Conservation (phyloP, 2,797 vertebrate genomes). For the Margarornis squamiger region DNA sequence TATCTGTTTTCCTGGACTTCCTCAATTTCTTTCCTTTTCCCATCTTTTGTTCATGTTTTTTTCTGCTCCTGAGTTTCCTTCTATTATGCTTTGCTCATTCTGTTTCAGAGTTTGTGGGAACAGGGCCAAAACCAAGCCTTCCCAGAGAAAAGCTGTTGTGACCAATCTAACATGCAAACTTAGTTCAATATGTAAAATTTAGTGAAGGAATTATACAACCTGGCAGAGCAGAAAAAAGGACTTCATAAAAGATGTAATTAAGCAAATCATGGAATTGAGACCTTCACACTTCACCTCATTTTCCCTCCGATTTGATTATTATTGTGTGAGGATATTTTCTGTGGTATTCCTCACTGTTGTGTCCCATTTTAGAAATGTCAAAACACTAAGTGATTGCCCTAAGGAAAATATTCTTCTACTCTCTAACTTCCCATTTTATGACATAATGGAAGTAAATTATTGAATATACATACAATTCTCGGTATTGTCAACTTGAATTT, state of each 20-base stretch:
- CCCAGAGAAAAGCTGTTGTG: neutral
- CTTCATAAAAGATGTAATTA: neutral
- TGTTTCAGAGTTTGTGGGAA: neutral
- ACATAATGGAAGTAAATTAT: constrained; percentile 27
- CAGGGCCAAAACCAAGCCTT: neutral
- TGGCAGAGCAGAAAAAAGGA: neutral
- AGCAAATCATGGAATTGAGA: neutral
- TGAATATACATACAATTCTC: neutral
- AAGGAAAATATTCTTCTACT: constrained; percentile 21
- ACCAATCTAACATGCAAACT: neutral
- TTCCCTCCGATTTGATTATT: constrained; percentile 25
- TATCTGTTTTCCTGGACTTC: neutral
- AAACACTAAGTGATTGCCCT: constrained; percentile 41
- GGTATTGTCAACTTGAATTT: neutral
- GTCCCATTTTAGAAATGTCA: constrained; percentile 50
- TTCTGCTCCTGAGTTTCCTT: neutral
- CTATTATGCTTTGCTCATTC: neutral
- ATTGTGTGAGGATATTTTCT: constrained; percentile 22
- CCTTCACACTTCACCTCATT: constrained; percentile 46
- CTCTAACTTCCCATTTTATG: neutral
- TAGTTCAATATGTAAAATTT: neutral
- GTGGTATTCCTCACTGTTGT: neutral
- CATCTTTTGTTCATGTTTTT: neutral
- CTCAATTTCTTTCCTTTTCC: neutral
- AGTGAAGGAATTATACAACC: neutral